Evolutionary conservation across 2,113 vertebrate genomes (phyloP).

Genomic region (Gorilla gorilla): DNA sequence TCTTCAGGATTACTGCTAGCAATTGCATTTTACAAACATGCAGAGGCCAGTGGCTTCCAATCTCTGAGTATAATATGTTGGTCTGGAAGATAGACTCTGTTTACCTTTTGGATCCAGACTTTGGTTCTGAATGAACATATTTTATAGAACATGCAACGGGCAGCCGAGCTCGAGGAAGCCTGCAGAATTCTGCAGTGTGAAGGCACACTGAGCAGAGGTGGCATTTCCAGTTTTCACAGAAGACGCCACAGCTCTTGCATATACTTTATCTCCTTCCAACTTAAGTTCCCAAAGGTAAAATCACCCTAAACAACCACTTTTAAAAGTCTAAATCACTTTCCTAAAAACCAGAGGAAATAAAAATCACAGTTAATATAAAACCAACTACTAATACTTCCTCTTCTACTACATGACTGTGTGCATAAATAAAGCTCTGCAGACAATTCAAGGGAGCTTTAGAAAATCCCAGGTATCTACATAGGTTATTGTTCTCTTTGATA

Average conservation of each 20-base stretch:
- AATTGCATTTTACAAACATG: neutral
- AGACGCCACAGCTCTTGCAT: neutral
- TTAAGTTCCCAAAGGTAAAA: neutral
- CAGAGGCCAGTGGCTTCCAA: neutral
- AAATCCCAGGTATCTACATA: neutral
- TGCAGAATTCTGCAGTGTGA: neutral
- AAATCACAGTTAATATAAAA: neutral
- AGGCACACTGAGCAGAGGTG: neutral
- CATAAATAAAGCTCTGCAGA: neutral
- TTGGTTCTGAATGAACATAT: slow-evolving; percentile 50
- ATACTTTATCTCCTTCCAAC: neutral
- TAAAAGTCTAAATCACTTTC: neutral
- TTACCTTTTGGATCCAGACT: neutral
- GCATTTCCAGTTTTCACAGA: neutral
- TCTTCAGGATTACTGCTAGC: neutral
- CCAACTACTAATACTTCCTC: neutral
- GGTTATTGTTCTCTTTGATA: neutral
- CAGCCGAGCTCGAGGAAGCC: neutral
- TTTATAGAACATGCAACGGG: neutral
- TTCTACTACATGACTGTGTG: neutral
- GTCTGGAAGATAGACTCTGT: neutral
- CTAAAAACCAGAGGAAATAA: neutral
- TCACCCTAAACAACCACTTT: neutral
- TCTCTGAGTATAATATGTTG: neutral
- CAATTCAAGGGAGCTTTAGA: neutral